A percentile compares a stretch with the other conserved stretches of the same genome.
These are phyloP conservation scores for Cottus gobio DNA, from an alignment of 2,113 vertebrate genomes.

Conservation along the genomic window DNA sequence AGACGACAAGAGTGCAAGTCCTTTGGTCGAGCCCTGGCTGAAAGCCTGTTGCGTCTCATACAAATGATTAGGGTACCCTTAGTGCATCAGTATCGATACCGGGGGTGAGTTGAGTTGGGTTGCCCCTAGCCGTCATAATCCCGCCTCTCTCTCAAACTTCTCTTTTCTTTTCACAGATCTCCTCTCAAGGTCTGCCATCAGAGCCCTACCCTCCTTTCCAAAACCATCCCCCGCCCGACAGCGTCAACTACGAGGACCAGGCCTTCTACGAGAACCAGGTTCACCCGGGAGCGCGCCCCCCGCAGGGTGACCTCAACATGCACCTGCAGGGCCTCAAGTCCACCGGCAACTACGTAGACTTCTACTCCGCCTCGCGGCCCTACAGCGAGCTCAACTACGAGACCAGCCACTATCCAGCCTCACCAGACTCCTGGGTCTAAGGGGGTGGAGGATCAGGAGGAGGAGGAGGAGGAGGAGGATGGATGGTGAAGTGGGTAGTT, in stretches of 20 bases:
- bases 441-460: slow-evolving; percentile 25
- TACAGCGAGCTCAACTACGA: slow-evolving; percentile 99
- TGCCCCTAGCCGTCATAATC: not conserved
- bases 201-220: slow-evolving; percentile 97
- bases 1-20: no score
- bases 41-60: not conserved
- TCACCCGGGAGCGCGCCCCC: slow-evolving; percentile 77
- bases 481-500: slow-evolving; percentile 18
- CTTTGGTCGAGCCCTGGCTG: not conserved
- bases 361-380: slow-evolving; percentile 98
- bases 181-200: slow-evolving; percentile 93
- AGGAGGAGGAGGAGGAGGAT: slow-evolving; percentile 33
- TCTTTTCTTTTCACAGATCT: slow-evolving; percentile 81
- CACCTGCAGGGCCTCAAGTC: slow-evolving; percentile 98
- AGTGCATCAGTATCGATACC: not conserved
- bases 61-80: not conserved
- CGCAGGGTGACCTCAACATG: slow-evolving; percentile 95
- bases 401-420: slow-evolving; percentile 99
- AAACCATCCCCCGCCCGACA: slow-evolving; percentile 88
- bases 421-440: slow-evolving; percentile 99
- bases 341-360: slow-evolving; percentile 99
- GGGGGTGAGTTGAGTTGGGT: not conserved
- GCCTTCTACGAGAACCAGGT: slow-evolving; percentile 84
- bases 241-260: slow-evolving; percentile 89
- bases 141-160: not conserved